A percentile compares a stretch with the other conserved stretches of the same genome.
Conservation (phyloP, 1,140 invertebrate genomes). For the Dreissena polymorpha region DNA sequence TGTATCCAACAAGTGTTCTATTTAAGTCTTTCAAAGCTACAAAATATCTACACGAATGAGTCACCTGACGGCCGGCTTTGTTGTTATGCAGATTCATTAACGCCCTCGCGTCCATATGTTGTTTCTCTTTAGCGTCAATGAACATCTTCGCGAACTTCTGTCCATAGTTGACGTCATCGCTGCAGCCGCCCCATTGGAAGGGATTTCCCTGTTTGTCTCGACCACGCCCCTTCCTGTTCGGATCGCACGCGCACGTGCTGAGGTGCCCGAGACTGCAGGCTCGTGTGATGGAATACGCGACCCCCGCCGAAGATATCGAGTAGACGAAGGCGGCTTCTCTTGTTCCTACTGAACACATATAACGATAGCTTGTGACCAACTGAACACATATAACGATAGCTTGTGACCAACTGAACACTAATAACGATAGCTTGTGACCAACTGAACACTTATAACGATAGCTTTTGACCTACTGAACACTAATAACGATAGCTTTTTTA, state of each 20-base stretch:
- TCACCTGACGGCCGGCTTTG: slow-evolving; percentile 94
- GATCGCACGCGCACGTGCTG: slow-evolving; percentile 92
- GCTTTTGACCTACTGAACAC: too few species aligned
- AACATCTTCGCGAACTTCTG: slow-evolving; percentile 96
- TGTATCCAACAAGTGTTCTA: too few species aligned
- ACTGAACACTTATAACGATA: too few species aligned
- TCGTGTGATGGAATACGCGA: slow-evolving; percentile 93
- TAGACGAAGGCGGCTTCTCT: slow-evolving; percentile 95
- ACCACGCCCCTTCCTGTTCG: slow-evolving; percentile 69
- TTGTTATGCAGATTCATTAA: slow-evolving; percentile 99
- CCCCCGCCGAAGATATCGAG: slow-evolving; percentile 93
- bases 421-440: too few species aligned
- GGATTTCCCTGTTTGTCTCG: slow-evolving; percentile 86
- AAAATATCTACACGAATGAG: not conserved
- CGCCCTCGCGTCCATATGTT: slow-evolving; percentile 88
- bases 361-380: not conserved
- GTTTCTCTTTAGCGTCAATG: slow-evolving; percentile 93
- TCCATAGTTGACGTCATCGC: slow-evolving; percentile 96
- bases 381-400: too few species aligned
- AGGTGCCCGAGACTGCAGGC: slow-evolving; percentile 95
- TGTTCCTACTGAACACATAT: slow-evolving; percentile 84
- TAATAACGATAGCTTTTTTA: too few species aligned
- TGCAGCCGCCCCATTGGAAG: slow-evolving; percentile 84
- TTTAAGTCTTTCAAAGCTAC: too few species aligned
- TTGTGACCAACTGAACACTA: too few species aligned